Base-by-base conservation (phyloP, 1,140 invertebrate species). In the Ectropis grisescens region DNA sequence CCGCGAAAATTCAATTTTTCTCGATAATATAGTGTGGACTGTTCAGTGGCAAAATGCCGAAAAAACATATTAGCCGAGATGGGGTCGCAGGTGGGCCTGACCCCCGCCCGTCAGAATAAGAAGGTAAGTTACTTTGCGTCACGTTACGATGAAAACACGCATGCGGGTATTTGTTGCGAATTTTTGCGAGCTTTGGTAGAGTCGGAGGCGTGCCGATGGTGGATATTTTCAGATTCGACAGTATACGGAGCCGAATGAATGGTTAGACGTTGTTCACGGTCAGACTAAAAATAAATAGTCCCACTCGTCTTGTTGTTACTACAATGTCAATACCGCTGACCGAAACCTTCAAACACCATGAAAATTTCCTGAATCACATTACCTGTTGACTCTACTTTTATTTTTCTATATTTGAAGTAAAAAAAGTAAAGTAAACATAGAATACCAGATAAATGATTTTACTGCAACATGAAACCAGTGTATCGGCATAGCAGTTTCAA, bases 61-160 rank as follows among this genome's bases (percentile, higher is more conserved):
- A 72, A n/a, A 37, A 72, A 79, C 41, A 72, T 79, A 28, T 41
- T 79, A 46, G 74, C 67, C 14, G 74, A 79, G 50, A 71, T 79
- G 74, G 74, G 74, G 49, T 79, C 74, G 56, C 74, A 76, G 37
- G 74, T 76, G 67, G 74, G 74, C 30, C 47, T 79, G 13, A 79
- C 74, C 6, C 66, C 70, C 11, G 55, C 58, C 11, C 45, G 69
- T 5, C 74, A 76, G 23, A 66, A 74, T 33, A 66, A 65, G 45
- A 74, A 79, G 67, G 74, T 79, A 49, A 23, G 19, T n/a, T 36
- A 27, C 33, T 37, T 24, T 36, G 27, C 1, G 16, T 19, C 3
- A 4, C 8, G 3, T 19, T 19, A 19, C 8, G 16, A 8, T 19
- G n/a, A n/a, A n/a, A n/a, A n/a, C n/a, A n/a, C n/a, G n/a, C n/a